These are phyloP conservation scores for Euglossa dilemma DNA, from an alignment of 1,140 invertebrate genomes.

Conservation along the genomic window DNA sequence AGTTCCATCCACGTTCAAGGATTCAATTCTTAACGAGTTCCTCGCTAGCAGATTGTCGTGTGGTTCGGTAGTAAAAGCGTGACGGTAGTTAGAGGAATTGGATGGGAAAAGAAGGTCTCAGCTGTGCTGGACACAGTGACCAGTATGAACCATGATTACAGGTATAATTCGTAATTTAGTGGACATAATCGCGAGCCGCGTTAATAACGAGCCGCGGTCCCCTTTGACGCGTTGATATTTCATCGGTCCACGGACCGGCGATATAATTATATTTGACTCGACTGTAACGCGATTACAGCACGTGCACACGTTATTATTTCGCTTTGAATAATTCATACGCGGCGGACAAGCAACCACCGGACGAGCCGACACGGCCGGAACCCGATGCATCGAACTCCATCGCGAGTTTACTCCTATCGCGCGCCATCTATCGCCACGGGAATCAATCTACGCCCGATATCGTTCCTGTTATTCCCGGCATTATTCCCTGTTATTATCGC, in stretches of 20 bases:
- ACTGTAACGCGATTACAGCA: slow-evolving; percentile 63
- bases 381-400: neutral
- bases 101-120: neutral
- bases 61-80: too few species aligned
- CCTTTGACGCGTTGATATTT: slow-evolving; percentile 58
- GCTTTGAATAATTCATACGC: slow-evolving; percentile 67
- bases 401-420: slow-evolving; percentile 47
- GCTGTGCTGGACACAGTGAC: neutral
- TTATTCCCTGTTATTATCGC: slow-evolving; percentile 40
- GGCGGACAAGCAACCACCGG: slow-evolving; percentile 12
- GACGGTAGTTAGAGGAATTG: neutral
- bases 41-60: too few species aligned
- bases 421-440: slow-evolving; percentile 55
- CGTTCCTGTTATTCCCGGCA: slow-evolving; percentile 53
- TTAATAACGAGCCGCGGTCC: slow-evolving; percentile 46
- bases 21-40: too few species aligned
- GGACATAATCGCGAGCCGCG: slow-evolving; percentile 43
- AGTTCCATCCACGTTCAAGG: too few species aligned
- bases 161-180: slow-evolving; percentile 55
- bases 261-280: slow-evolving; percentile 70
- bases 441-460: slow-evolving; percentile 58
- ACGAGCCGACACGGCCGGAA: slow-evolving; percentile 38
- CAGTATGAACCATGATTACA: slow-evolving; percentile 30
- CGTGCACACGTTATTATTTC: slow-evolving; percentile 68
- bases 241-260: slow-evolving; percentile 26